A percentile compares a stretch with the other conserved stretches of the same genome.
These are phyloP conservation scores for Gorsachius goisagi DNA, from an alignment of 2,113 vertebrate genomes.

Conservation along the genomic window DNA sequence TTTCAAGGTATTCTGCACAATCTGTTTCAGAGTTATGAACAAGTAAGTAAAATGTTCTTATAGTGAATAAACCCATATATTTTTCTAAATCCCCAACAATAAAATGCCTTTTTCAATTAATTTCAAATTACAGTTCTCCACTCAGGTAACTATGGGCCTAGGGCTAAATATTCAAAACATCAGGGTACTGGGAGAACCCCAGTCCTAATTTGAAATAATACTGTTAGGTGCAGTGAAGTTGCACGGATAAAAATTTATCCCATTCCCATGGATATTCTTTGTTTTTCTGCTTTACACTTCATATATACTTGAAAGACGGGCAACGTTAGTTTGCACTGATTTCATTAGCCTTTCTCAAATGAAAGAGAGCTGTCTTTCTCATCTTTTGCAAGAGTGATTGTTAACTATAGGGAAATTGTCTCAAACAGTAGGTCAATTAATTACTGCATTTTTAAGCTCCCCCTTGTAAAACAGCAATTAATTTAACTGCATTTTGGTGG, in stretches of 20 bases:
- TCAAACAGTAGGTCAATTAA: constrained; percentile 73
- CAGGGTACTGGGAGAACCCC: background rate
- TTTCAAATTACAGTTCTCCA: background rate
- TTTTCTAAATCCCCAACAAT: background rate
- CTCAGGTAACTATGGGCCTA: background rate
- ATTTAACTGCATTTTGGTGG: constrained; percentile 62
- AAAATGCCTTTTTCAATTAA: background rate
- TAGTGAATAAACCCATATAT: background rate
- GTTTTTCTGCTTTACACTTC: background rate
- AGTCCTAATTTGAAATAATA: background rate
- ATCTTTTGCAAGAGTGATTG: constrained; percentile 28
- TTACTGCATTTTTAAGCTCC: constrained; percentile 64
- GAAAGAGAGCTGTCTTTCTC: constrained; percentile 12
- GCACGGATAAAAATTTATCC: background rate
- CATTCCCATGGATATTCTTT: background rate
- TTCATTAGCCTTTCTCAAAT: constrained; percentile 5
- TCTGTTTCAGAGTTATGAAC: background rate
- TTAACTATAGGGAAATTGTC: constrained; percentile 59
- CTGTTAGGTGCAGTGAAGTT: background rate
- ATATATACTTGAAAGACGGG: background rate
- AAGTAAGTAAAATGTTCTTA: background rate
- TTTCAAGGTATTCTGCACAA: constrained; percentile 7
- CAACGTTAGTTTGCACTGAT: background rate
- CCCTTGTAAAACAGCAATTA: constrained; percentile 71
- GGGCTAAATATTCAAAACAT: background rate